These are phyloP conservation scores for Microplitis mediator DNA, from an alignment of 1,140 invertebrate species.

Conservation along the genomic window DNA sequence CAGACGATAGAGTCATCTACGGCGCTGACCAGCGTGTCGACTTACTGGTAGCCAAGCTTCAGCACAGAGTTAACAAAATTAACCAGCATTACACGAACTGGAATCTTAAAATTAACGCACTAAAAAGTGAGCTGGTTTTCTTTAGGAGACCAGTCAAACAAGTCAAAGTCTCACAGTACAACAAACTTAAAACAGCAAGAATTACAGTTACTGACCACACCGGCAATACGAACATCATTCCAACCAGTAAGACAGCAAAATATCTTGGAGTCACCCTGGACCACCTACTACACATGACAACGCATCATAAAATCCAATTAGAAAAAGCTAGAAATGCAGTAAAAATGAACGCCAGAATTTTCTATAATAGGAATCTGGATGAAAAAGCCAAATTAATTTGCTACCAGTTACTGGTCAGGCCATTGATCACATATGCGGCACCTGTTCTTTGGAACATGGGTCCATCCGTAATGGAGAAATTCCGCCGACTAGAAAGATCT, in stretches of 20 bases:
- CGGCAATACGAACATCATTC: background rate
- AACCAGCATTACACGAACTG: background rate
- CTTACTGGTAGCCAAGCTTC: background rate
- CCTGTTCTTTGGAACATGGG: slow-evolving; percentile 17
- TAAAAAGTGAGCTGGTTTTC: background rate
- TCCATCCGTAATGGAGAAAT: background rate
- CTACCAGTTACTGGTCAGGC: slow-evolving; percentile 29
- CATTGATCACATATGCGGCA: slow-evolving; percentile 26
- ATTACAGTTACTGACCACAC: background rate
- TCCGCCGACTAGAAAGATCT: slow-evolving; percentile 10
- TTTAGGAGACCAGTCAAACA: slow-evolving; percentile 10
- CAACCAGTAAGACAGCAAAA: slow-evolving; percentile 19
- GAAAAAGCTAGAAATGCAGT: slow-evolving; percentile 21
- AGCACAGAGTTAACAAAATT: background rate
- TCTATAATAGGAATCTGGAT: slow-evolving; percentile 18
- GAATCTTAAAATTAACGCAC: background rate
- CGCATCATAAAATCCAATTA: slow-evolving; percentile 22
- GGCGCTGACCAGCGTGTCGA: background rate
- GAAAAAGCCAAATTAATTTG: slow-evolving; percentile 23
- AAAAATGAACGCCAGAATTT: background rate
- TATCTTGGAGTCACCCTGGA: slow-evolving; percentile 18
- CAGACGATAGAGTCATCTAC: slow-evolving; percentile 16
- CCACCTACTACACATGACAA: background rate
- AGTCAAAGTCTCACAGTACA: no score
- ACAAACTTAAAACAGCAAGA: background rate